A percentile compares a stretch with the other conserved stretches of the same genome.
Conservation (phyloP, 2,797 vertebrate species). For the Leptatherina wallacei region DNA sequence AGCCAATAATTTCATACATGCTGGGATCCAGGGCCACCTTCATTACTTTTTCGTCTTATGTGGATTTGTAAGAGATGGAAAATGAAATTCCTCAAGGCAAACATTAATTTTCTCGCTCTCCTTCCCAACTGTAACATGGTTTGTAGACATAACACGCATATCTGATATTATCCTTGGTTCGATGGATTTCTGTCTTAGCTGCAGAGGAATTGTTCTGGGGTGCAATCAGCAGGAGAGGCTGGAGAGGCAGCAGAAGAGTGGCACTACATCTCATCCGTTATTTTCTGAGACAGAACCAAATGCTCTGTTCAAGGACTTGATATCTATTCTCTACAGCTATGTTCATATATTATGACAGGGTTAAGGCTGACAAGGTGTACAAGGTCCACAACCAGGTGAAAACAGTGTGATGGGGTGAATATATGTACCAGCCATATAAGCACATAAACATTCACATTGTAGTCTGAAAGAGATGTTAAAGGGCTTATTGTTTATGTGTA, state of each 20-base stretch:
- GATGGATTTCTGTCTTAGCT: conserved; percentile 57
- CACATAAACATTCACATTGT: background rate
- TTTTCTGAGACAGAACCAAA: conserved; percentile 41
- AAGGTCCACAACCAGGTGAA: background rate
- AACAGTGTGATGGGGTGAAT: conserved; percentile 8
- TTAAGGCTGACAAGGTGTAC: background rate
- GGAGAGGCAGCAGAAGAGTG: conserved; percentile 30
- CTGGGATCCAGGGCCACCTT: conserved; percentile 17
- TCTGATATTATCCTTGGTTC: conserved; percentile 62
- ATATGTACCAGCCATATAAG: background rate
- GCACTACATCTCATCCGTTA: conserved; percentile 43
- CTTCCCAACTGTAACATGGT: conserved; percentile 32
- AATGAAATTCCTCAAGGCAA: conserved; percentile 57
- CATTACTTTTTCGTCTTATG: conserved; percentile 27
- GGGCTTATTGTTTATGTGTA: background rate
- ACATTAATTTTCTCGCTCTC: conserved; percentile 61
- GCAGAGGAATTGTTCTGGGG: conserved; percentile 54
- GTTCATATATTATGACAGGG: conserved; percentile 9
- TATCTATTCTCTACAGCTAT: conserved; percentile 36
- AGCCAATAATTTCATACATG: conserved; percentile 34
- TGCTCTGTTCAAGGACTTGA: conserved; percentile 35
- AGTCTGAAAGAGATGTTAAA: no score
- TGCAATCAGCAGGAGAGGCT: conserved; percentile 49
- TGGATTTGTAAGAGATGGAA: conserved; percentile 29
- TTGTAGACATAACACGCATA: conserved; percentile 49